Evolutionary conservation across 2,888 invertebrate genomes (phyloP), one percentile per base, ranked within the genome.

Genomic region (Metacarcinus magister): DNA sequence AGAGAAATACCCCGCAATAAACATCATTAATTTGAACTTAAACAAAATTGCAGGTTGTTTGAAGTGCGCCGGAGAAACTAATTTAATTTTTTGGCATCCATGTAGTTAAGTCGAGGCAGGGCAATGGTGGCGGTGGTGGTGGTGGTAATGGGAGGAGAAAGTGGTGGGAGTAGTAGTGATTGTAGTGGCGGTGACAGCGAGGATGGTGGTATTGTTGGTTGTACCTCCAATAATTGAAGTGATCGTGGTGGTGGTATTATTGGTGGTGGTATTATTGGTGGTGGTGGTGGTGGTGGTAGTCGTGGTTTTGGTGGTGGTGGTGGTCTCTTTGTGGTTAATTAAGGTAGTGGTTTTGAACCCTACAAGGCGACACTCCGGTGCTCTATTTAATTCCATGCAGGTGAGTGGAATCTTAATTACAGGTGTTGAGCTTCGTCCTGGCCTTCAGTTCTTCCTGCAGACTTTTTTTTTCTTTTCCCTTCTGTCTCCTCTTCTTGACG

Each of bases 1-100:
- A 67, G 67, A 67, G n/a, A 67, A 67, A 67, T 67, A 67, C 23
- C 67, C 67, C n/a, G 67, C 67, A 67, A 67, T 67, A 67, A 67
- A n/a, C 67, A 67, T n/a, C 67, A 67, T 67, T 67, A 67, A 67
- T 67, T 67, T 67, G 19, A 67, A 67, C 67, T 67, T 67, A 67
- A n/a, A n/a, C n/a, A 67, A 67, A 67, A 67, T 67, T 67, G 67
- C 67, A 67, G 67, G 67, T 67, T 67, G 67, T 67, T 67, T 67
- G 67, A 67, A n/a, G 67, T 67, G 5, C n/a, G 67, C 67, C 23
- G 67, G 67, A 67, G 67, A 67, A 67, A 67, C 67, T 67, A 67
- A 67, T 67, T 67, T 67, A 67, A 67, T 67, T 67, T n/a, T 67
- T n/a, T 67, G 67, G 67, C 67, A 67, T n/a, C 23, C 67, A 67